These are phyloP conservation scores for Oncorhynchus kisutch DNA, from an alignment of 2,113 vertebrate species.

Conservation along the genomic window DNA sequence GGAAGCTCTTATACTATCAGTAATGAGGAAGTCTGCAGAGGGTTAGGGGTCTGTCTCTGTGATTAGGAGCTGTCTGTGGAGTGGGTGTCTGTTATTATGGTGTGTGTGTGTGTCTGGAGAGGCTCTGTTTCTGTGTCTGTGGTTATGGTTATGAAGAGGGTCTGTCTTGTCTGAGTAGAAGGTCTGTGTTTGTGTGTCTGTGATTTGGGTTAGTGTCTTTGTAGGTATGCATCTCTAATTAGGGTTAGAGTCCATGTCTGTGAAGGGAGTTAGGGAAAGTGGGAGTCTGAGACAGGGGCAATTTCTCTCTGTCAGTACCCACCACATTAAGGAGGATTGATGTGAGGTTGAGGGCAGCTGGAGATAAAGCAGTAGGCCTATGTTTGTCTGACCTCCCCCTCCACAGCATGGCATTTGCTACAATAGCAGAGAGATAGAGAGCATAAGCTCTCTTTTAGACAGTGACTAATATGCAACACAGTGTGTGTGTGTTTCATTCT, in stretches of 20 bases:
- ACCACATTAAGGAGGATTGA: slow-evolving; percentile 63
- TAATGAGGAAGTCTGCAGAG: neutral
- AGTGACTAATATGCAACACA: too few species aligned
- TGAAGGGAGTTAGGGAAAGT: slow-evolving; percentile 1
- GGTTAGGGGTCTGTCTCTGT: neutral
- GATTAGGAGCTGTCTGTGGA: neutral
- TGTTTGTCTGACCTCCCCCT: slow-evolving; percentile 66
- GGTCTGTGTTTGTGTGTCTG: too few species aligned
- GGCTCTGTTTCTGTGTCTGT: too few species aligned
- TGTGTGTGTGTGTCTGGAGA: too few species aligned
- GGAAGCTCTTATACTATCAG: slow-evolving; percentile 23
- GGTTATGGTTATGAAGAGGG: too few species aligned
- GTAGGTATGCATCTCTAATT: neutral
- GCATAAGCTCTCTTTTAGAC: too few species aligned
- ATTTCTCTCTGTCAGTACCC: slow-evolving; percentile 38
- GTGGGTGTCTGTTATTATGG: too few species aligned
- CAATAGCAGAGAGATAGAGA: too few species aligned
- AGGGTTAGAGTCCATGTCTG: neutral
- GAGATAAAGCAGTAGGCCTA: slow-evolving; percentile 59
- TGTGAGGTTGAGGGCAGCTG: slow-evolving; percentile 47
- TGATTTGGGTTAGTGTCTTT: too few species aligned
- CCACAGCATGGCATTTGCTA: too few species aligned
- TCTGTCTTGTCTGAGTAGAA: too few species aligned
- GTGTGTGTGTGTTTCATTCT: neutral
- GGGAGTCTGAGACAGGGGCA: slow-evolving; percentile 14